Evolutionary conservation across 2,113 vertebrate species (phyloP), one percentile per base, ranked within the genome.

Genomic region (Podilymbus podiceps): DNA sequence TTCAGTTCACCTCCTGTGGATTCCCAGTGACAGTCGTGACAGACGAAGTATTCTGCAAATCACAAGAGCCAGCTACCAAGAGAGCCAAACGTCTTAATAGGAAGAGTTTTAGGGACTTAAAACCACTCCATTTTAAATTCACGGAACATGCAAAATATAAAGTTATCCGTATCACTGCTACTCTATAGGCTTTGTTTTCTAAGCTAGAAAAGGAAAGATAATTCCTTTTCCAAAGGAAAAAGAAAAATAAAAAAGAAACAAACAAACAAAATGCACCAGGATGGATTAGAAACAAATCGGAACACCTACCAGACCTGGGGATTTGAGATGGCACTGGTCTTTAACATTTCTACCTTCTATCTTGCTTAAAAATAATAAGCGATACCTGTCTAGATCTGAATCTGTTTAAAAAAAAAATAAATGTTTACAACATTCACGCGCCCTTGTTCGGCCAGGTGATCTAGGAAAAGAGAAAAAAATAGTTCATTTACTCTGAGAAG

Each of bases 1-100:
- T 98, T 98, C 97, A 91, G 94, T 90, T 97, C 89, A 93, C 97
- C 98, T 98, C 98, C 98, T 95, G 97, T 89, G 96, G 98, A 98
- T 98, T 96, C 49, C 81, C 93, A 91, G 89, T 90, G 90, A 96
- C 79, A 96, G 88, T 96, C 95, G 98, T 98, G 98, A 98, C 92
- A 97, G 97, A 96, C 97, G 53, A 75, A 97, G 84, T 92, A 78
- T 97, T 97, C 91, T 94, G 96, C 98, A 98, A 98, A 98, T 98
- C 98, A 97, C 97, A 85, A 63, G 62, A 87, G 71, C 88, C 81
- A 53, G 94, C 95, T 69, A 94, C 89, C 93, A 82, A 84, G 94
- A 88, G 93, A 87, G 95, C 17, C 67, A 69, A 89, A 53, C 35
- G 28, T 53, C 21, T 87, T 76, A 85, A 90, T 28, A 79, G 44